These are phyloP conservation scores for Phortica magna DNA, from an alignment of 2,888 invertebrate species.

Conservation along the genomic window DNA sequence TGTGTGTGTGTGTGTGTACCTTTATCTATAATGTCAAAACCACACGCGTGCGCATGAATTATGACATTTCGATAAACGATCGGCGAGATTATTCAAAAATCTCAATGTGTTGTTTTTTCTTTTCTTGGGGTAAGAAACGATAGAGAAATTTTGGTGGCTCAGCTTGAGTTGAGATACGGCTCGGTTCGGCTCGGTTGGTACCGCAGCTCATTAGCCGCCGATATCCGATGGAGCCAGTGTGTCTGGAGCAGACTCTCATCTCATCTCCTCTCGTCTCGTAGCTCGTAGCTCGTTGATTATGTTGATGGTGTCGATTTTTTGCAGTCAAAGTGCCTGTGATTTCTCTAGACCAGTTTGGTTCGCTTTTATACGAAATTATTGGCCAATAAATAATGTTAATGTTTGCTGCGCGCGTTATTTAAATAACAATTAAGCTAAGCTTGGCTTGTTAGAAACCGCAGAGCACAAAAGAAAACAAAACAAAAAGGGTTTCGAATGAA, in stretches of 20 bases:
- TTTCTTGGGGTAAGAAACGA: too few species aligned
- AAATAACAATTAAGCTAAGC: constrained; percentile 25
- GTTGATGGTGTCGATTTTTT: not conserved
- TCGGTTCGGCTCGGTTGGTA: not conserved
- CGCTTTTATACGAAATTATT: not conserved
- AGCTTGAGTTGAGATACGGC: not conserved
- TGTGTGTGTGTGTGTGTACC: not conserved
- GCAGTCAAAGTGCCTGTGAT: not conserved
- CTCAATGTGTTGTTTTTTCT: not conserved
- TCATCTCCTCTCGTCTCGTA: not conserved
- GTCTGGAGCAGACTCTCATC: constrained; percentile 50
- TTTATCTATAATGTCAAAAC: not conserved
- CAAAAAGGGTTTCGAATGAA: constrained; percentile 5
- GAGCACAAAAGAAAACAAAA: not conserved
- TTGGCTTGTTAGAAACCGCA: constrained; percentile 53
- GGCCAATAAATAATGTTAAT: constrained; percentile 12
- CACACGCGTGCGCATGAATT: constrained; percentile 64
- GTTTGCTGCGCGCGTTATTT: not conserved
- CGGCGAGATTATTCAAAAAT: not conserved
- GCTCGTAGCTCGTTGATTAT: too few species aligned
- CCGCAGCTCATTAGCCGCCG: not conserved
- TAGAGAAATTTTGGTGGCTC: not conserved
- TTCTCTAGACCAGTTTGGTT: constrained; percentile 13
- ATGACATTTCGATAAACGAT: constrained; percentile 47
- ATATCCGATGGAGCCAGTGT: constrained; percentile 57